phyloP scores from a whole-genome alignment of 2,888 invertebrate genomes.

The Cecidostiba fungosa region DNA sequence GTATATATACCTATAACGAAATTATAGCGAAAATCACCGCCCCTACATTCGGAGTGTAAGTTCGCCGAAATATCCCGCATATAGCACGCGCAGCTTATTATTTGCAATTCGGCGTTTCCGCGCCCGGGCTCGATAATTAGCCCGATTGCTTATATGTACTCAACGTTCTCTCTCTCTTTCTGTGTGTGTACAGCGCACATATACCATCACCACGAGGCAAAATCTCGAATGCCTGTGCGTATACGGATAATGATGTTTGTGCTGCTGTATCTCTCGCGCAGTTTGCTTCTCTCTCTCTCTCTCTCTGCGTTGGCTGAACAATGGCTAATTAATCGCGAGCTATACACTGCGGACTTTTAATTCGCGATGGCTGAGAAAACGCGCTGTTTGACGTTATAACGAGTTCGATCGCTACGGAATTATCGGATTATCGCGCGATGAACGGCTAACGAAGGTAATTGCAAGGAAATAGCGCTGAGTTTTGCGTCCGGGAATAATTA shows the following conservation, averaged over 20 bases:
- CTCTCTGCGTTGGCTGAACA: constrained; percentile 34
- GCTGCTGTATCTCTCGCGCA: constrained; percentile 30
- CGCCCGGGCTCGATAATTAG: constrained; percentile 47
- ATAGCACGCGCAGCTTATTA: constrained; percentile 38
- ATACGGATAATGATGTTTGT: constrained; percentile 56
- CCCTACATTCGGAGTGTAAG: background rate
- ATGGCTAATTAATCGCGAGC: constrained; percentile 59
- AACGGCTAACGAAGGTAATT: constrained; percentile 52
- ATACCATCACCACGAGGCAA: background rate
- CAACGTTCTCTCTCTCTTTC: background rate
- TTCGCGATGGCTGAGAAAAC: background rate
- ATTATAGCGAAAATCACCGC: too few species aligned
- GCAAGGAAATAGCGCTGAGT: constrained; percentile 38
- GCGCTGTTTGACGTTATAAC: constrained; percentile 44
- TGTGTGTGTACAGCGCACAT: background rate
- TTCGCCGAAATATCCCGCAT: background rate
- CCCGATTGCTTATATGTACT: constrained; percentile 36
- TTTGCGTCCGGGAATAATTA: constrained; percentile 3
- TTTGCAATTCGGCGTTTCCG: constrained; percentile 45
- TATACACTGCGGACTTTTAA: constrained; percentile 35
- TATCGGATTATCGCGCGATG: constrained; percentile 47
- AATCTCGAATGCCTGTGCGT: background rate
- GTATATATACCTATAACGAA: background rate
- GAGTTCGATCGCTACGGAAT: constrained; percentile 46
- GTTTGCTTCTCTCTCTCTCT: constrained; percentile 7